Percentiles rank a stretch among this genome's conserved stretches.
Evolutionary conservation across 2,113 vertebrate species (phyloP).

Genomic region (Ancistrus triradiatus): DNA sequence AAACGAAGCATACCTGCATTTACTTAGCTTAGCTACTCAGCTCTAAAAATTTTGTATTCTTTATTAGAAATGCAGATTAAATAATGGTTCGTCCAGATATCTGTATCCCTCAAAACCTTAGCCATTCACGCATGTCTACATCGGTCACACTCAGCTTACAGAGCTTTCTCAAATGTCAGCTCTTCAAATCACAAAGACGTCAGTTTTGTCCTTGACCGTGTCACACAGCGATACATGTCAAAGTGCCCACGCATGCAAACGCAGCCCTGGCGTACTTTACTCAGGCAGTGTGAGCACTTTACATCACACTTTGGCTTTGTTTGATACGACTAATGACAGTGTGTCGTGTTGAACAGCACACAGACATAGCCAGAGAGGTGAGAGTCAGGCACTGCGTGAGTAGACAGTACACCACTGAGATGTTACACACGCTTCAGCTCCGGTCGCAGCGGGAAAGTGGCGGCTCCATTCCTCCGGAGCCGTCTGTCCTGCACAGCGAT

Average conservation of each 20-base stretch:
- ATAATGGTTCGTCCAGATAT: too few relatives aligned
- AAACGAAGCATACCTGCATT: too few relatives aligned
- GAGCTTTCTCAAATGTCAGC: too few relatives aligned
- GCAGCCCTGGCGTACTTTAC: too few relatives aligned
- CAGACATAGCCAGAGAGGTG: slow-evolving; percentile 42
- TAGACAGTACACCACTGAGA: slow-evolving; percentile 65
- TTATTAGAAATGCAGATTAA: too few relatives aligned
- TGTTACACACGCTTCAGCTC: slow-evolving; percentile 59
- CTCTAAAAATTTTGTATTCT: too few relatives aligned
- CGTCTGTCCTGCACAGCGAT: slow-evolving; percentile 45
- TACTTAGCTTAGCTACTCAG: too few relatives aligned
- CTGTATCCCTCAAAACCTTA: too few relatives aligned
- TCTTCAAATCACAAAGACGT: too few relatives aligned
- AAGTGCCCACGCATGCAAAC: not conserved
- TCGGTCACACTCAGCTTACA: too few relatives aligned
- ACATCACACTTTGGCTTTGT: not conserved
- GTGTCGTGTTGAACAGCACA: not conserved
- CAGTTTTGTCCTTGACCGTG: not conserved
- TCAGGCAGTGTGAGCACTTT: not conserved
- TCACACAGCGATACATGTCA: not conserved
- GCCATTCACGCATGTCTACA: too few relatives aligned
- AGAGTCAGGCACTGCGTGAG: slow-evolving; percentile 55
- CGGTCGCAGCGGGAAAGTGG: slow-evolving; percentile 54
- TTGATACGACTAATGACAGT: not conserved
- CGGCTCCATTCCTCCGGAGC: slow-evolving; percentile 29